A percentile compares a stretch with the other conserved stretches of the same genome.
phyloP scores from a whole-genome alignment of 2,113 vertebrate genomes.

The Gallinago jamesoni region DNA sequence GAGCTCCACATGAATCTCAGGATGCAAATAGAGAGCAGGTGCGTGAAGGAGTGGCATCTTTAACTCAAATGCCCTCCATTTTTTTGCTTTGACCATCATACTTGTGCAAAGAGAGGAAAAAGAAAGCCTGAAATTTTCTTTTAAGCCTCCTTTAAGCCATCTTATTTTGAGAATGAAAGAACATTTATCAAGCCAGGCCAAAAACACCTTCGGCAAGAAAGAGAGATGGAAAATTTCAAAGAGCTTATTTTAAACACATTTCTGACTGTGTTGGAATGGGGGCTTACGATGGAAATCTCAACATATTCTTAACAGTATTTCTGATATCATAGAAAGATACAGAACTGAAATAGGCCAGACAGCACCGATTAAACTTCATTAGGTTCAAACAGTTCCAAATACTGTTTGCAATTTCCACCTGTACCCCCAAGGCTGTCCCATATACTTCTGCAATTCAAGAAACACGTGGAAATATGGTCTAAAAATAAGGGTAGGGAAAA shows the following conservation, averaged over 20 bases:
- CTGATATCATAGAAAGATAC: slow-evolving; percentile 28
- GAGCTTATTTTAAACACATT: slow-evolving; percentile 46
- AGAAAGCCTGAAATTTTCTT: neutral
- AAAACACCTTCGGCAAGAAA: slow-evolving; percentile 35
- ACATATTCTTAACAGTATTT: neutral
- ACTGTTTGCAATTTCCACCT: slow-evolving; percentile 14
- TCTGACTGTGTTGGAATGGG: neutral
- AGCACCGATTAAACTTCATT: neutral
- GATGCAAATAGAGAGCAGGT: neutral
- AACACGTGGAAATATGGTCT: neutral
- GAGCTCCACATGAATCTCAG: neutral
- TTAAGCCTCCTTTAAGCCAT: neutral
- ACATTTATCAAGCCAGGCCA: neutral
- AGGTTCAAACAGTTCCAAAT: neutral
- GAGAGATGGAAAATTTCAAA: neutral
- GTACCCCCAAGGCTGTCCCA: neutral
- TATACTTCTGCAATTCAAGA: neutral
- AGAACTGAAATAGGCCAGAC: neutral
- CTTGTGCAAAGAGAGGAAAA: neutral
- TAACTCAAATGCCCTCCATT: neutral
- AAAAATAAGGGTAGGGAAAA: neutral
- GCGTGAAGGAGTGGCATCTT: neutral
- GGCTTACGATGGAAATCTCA: neutral
- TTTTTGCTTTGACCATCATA: neutral
- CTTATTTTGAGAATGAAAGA: neutral